Base-by-base conservation (phyloP, 2,797 vertebrate genomes). In the Cryptoprocta ferox region DNA sequence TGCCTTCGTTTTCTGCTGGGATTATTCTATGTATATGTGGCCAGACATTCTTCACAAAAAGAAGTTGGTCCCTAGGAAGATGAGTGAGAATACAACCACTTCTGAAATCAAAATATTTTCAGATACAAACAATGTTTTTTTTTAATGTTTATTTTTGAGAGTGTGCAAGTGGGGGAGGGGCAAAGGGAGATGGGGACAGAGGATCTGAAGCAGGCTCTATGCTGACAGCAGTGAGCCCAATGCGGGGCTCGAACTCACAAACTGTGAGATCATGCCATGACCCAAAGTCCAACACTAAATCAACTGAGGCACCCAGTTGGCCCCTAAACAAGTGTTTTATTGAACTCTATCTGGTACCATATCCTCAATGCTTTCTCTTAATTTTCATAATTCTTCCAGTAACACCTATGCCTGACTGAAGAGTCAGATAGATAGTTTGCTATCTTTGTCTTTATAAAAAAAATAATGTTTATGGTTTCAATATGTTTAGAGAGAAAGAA, bases 381-480 rank as follows among this genome's bases (percentile, higher is more conserved):
- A 79, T 66, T 61, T 76, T 94, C 8, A n/a, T n/a, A 71, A 84
- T 92, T 80, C 19, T 16, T 63, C 66, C 37, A 65, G 28, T 53
- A 63, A 88, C 10, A 65, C 12, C 2, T 83, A 7, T 68, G 35
- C 19, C 63, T 88, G 42, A 53, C n/a, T 42, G 16, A 87, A 83
- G 53, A 94, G 2, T 10, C 35, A 89, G 63, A 30, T 6, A 89
- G 63, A 30, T 6, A 50, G 12, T 90, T 84, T 91, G 5, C 7
- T 88, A 26, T 59, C 32, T 82, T n/a, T 78, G 19, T 71, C 26
- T 59, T 70, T 84, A 56, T n/a, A 2, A 6, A n/a, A 39, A 61
- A 93, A 95, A 37, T 68, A 87, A 26, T 70, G 21, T 79, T 92
- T 94, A 73, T 76, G 78, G 9, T 15, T 66, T 93, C 95, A 53